These are phyloP conservation scores for Protonemura montana DNA, from an alignment of 2,888 invertebrate species.

Conservation along the genomic window DNA sequence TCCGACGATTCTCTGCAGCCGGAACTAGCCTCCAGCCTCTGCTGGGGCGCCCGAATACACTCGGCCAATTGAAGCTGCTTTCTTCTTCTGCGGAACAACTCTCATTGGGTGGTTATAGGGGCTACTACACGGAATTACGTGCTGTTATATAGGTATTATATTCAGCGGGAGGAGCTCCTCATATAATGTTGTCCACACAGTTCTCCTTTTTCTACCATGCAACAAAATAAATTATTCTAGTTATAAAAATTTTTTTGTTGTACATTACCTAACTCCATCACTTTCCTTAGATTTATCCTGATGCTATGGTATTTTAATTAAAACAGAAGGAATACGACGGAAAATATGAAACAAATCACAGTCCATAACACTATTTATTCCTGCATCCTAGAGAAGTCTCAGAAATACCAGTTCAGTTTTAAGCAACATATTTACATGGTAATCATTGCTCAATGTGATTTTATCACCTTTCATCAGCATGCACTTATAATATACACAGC, in stretches of 20 bases:
- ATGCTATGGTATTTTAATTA: too few species aligned
- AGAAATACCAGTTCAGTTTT: too few species aligned
- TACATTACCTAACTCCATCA: background rate
- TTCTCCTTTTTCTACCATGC: conserved; percentile 54
- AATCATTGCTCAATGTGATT: too few species aligned
- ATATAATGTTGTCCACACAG: conserved; percentile 49
- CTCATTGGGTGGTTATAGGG: conserved; percentile 48
- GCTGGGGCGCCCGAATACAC: conserved; percentile 46
- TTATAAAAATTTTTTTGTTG: conserved; percentile 47
- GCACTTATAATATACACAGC: too few species aligned
- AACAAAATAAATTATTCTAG: conserved; percentile 54
- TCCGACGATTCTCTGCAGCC: conserved; percentile 12
- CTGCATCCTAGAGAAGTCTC: too few species aligned
- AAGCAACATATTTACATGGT: too few species aligned
- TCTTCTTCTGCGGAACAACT: conserved; percentile 32
- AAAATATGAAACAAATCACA: too few species aligned
- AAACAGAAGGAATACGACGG: too few species aligned
- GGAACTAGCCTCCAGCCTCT: conserved; percentile 44
- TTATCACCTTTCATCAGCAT: too few species aligned
- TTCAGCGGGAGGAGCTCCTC: conserved; percentile 12
- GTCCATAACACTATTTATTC: too few species aligned
- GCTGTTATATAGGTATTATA: conserved; percentile 26
- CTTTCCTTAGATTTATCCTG: background rate
- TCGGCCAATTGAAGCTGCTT: conserved; percentile 36
- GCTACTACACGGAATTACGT: conserved; percentile 45